phyloP scores from a whole-genome alignment of 2,113 vertebrate species.

The Saguinus imperator region DNA sequence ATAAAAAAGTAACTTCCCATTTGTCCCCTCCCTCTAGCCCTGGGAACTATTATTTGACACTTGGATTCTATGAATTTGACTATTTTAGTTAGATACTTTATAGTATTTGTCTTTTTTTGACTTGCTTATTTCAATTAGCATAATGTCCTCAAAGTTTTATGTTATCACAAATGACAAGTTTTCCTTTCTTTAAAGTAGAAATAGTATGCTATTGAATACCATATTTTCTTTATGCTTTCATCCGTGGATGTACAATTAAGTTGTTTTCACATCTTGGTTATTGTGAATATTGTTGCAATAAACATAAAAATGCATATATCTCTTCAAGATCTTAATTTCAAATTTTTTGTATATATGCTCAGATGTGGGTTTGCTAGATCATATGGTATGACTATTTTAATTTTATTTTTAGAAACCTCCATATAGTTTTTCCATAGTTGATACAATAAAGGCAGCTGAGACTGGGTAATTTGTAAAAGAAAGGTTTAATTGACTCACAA shows the following conservation, averaged over 20 bases:
- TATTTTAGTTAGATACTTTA: background rate
- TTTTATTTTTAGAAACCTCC: background rate
- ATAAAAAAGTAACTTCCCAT: background rate
- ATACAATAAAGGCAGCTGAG: background rate
- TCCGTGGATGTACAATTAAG: background rate
- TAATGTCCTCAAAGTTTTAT: background rate
- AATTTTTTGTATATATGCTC: background rate
- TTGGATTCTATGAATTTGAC: background rate
- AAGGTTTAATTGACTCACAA: too few relatives aligned
- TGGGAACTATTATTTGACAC: background rate
- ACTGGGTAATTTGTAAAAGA: too few relatives aligned
- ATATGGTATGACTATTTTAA: background rate
- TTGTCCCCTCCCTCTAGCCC: background rate
- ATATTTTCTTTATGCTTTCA: background rate
- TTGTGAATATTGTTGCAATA: background rate
- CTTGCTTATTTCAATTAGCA: background rate
- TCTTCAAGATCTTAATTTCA: background rate
- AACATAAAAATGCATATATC: background rate
- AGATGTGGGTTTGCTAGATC: background rate
- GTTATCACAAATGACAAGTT: background rate
- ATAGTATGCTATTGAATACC: background rate
- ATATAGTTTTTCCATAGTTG: background rate
- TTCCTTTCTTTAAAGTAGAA: background rate
- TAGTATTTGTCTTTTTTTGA: background rate
- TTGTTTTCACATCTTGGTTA: background rate